Conservation (phyloP, 2,797 vertebrate species). For the Acanthopagrus latus region DNA sequence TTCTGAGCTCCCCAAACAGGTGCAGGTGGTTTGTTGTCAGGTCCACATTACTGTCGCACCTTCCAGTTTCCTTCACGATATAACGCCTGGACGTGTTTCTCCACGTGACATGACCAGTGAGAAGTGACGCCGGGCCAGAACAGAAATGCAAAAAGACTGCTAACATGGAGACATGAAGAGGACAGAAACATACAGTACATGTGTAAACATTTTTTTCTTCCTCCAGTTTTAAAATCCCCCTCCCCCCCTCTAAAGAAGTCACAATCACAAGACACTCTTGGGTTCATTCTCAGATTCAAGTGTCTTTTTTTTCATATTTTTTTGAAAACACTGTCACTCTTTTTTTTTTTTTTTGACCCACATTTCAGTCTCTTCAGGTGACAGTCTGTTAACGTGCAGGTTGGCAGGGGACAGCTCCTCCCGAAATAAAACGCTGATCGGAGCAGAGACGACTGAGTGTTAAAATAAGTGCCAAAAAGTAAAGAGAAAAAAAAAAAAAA, state of each 20-base stretch:
- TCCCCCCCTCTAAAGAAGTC: slow-evolving; percentile 22
- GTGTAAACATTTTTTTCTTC: slow-evolving; percentile 76
- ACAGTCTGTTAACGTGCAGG: slow-evolving; percentile 54
- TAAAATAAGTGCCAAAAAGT: slow-evolving; percentile 62
- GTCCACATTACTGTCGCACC: background rate
- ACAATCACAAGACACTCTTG: slow-evolving; percentile 58
- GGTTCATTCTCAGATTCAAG: slow-evolving; percentile 67
- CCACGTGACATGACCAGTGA: slow-evolving; percentile 11
- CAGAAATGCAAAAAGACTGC: slow-evolving; percentile 27
- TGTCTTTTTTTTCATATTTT: slow-evolving; percentile 40
- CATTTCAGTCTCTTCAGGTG: slow-evolving; percentile 48
- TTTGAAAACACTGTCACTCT: slow-evolving; percentile 50
- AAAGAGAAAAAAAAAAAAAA: background rate
- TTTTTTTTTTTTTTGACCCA: slow-evolving; percentile 30
- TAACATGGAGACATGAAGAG: slow-evolving; percentile 34
- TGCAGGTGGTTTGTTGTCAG: background rate
- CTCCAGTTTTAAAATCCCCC: slow-evolving; percentile 62
- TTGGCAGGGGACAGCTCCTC: slow-evolving; percentile 51
- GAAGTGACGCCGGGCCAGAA: slow-evolving; percentile 9
- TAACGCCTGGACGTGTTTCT: slow-evolving; percentile 32
- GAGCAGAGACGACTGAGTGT: slow-evolving; percentile 36
- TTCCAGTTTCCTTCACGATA: slow-evolving; percentile 44
- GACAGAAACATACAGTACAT: slow-evolving; percentile 61
- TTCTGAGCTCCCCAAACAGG: slow-evolving; percentile 29
- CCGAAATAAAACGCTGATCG: slow-evolving; percentile 54